Percentiles rank a stretch among this genome's conserved stretches.
Evolutionary conservation across 2,797 vertebrate genomes (phyloP).

Genomic region (Ceryle rudis): DNA sequence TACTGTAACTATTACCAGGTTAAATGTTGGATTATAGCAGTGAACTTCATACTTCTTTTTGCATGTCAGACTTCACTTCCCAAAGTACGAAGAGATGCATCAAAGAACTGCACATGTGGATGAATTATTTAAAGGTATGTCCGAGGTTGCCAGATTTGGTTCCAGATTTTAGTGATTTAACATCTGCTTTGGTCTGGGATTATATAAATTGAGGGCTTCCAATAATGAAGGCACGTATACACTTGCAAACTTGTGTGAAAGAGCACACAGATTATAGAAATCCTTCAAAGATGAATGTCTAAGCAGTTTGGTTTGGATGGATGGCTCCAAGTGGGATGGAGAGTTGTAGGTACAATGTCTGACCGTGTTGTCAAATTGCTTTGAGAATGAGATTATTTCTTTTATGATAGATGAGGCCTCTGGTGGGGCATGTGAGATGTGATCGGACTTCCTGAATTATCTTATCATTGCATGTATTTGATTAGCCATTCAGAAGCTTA

Average conservation of each 20-base stretch:
- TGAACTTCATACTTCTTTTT: background rate
- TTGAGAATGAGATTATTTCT: background rate
- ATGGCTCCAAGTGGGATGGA: background rate
- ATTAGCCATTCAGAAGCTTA: slow-evolving; percentile 44
- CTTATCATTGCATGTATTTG: slow-evolving; percentile 8
- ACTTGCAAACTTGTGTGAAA: background rate
- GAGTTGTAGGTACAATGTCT: background rate
- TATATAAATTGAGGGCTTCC: background rate
- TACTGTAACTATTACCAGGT: background rate
- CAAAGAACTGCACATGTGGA: background rate
- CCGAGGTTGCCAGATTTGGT: background rate
- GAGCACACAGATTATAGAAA: background rate
- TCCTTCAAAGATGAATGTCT: background rate
- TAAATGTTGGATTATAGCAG: background rate
- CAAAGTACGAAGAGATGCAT: background rate
- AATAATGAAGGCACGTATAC: background rate
- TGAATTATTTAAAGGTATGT: background rate
- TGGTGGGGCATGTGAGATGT: background rate
- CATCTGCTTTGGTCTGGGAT: background rate
- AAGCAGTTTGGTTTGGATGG: background rate
- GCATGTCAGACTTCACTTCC: background rate
- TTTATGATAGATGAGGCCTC: background rate
- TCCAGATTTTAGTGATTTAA: background rate
- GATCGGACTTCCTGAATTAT: slow-evolving; percentile 42
- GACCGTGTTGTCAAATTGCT: background rate